These are phyloP conservation scores for Eubasilissa regina DNA, from an alignment of 1,140 invertebrate species.

Conservation along the genomic window DNA sequence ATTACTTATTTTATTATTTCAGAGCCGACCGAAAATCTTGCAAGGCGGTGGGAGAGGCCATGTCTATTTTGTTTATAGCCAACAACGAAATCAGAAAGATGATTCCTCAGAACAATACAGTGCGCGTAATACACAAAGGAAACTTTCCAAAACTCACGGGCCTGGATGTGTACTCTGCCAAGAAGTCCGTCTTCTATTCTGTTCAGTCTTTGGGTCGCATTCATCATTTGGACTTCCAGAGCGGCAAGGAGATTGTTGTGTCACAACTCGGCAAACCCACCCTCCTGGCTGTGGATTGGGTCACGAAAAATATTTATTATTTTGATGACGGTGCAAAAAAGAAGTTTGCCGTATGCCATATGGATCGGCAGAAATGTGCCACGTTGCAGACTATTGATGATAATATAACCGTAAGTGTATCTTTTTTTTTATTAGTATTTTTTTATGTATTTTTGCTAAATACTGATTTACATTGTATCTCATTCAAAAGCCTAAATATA, in stretches of 20 bases:
- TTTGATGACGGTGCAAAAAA: conserved; percentile 66
- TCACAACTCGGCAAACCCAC: conserved; percentile 77
- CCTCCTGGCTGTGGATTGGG: conserved; percentile 84
- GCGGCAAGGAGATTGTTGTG: conserved; percentile 62
- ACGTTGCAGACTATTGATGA: conserved; percentile 77
- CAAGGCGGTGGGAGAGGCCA: conserved; percentile 75
- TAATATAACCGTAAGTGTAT: conserved; percentile 73
- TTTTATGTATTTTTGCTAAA: neutral
- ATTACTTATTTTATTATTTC: conserved; percentile 60
- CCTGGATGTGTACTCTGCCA: conserved; percentile 69
- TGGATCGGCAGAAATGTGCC: conserved; percentile 73
- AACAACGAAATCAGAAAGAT: conserved; percentile 73
- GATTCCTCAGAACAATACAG: conserved; percentile 61
- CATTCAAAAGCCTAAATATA: too few species aligned
- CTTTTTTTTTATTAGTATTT: neutral
- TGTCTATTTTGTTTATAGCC: conserved; percentile 70
- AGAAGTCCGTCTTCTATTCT: conserved; percentile 65
- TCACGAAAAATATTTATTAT: conserved; percentile 84
- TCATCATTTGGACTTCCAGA: conserved; percentile 27
- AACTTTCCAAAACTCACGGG: conserved; percentile 69
- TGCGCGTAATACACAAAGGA: conserved; percentile 63
- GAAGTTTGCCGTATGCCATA: conserved; percentile 73
- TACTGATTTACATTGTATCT: neutral
- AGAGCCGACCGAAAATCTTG: conserved; percentile 79
- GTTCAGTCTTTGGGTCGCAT: conserved; percentile 55